These are phyloP conservation scores for Corvus moneduloides DNA, from an alignment of 2,113 vertebrate genomes.

Conservation along the genomic window DNA sequence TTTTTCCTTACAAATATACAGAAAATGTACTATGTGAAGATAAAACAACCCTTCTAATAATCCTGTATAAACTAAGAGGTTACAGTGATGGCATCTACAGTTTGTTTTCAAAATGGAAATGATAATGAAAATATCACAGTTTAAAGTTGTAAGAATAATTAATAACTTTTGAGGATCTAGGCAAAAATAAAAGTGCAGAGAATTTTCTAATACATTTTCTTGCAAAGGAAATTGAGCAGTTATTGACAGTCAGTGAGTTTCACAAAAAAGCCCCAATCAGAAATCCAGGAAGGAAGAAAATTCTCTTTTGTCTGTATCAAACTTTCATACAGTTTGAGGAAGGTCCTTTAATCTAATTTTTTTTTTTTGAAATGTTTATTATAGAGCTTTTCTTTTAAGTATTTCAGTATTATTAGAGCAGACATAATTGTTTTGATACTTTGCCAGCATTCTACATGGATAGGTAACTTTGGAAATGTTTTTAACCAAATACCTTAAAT, in stretches of 20 bases:
- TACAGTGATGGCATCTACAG: not conserved
- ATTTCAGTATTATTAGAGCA: not conserved
- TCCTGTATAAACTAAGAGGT: not conserved
- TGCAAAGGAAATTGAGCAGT: not conserved
- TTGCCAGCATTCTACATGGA: not conserved
- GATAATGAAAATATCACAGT: not conserved
- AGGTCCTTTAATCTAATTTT: not conserved
- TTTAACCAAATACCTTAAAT: not conserved
- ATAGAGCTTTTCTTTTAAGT: not conserved
- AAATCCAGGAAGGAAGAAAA: not conserved
- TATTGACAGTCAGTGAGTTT: not conserved
- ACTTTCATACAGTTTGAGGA: not conserved
- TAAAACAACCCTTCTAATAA: not conserved
- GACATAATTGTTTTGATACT: not conserved
- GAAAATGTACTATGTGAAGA: not conserved
- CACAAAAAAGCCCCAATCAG: not conserved
- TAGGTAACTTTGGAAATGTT: not conserved
- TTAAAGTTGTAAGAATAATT: not conserved
- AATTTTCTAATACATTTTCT: not conserved
- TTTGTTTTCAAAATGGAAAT: not conserved
- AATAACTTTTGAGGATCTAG: not conserved
- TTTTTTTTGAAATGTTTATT: not conserved
- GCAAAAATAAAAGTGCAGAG: not conserved
- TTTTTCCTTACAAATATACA: not conserved
- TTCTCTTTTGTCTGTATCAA: not conserved